A percentile compares a stretch with the other conserved stretches of the same genome.
Evolutionary conservation across 2,113 vertebrate genomes (phyloP).

Genomic region (Enhydra lutris): DNA sequence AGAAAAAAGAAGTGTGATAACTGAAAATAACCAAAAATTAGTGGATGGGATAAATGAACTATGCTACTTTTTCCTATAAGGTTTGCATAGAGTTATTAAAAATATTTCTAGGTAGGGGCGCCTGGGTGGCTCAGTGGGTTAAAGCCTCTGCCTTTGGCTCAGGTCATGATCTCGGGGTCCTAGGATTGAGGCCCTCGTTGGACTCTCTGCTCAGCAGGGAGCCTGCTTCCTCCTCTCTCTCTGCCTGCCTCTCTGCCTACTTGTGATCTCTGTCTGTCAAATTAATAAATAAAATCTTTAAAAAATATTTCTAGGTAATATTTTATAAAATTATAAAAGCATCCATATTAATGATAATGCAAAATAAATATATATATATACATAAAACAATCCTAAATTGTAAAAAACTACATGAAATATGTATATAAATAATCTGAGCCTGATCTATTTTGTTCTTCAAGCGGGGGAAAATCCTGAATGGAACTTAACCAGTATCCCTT

Average conservation of each 20-base stretch:
- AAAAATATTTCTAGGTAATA: background rate
- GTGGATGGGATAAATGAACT: background rate
- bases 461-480: background rate
- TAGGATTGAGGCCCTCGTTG: too few species aligned
- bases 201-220: too few species aligned
- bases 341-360: background rate
- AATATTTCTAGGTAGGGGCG: background rate
- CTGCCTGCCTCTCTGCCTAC: too few species aligned
- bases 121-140: too few species aligned
- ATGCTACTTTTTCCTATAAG: background rate
- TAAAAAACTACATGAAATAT: background rate
- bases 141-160: too few species aligned
- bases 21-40: background rate
- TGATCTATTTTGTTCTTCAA: background rate
- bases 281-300: too few species aligned
- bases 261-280: too few species aligned
- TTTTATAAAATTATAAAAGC: background rate
- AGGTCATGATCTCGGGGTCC: too few species aligned
- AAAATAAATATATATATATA: background rate
- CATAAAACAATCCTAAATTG: background rate
- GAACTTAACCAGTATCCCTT: background rate
- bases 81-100: background rate
- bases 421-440: background rate
- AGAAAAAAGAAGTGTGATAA: background rate
- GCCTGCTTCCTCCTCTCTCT: too few species aligned